These are phyloP conservation scores for Fregata magnificens DNA, from an alignment of 2,113 vertebrate species.

Conservation along the genomic window DNA sequence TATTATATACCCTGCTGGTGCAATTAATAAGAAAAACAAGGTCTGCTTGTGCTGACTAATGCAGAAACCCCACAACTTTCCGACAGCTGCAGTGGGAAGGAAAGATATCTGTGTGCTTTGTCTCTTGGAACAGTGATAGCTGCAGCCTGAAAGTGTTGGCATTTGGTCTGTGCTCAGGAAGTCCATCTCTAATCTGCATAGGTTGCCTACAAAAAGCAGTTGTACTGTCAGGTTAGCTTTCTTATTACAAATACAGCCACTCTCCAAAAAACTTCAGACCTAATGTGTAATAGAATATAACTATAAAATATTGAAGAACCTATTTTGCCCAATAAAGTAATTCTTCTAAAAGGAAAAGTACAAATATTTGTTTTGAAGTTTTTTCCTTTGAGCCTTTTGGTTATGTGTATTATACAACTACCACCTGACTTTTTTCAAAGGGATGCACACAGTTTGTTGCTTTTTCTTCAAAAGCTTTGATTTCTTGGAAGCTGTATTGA, in stretches of 20 bases:
- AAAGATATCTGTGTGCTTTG: background rate
- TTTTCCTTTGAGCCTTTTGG: background rate
- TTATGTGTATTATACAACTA: background rate
- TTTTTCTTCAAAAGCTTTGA: background rate
- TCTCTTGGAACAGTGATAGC: background rate
- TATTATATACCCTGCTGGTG: background rate
- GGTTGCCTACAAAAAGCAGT: background rate
- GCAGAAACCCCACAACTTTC: background rate
- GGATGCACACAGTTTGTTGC: background rate
- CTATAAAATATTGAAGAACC: background rate
- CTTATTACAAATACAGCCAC: background rate
- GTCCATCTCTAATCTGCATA: background rate
- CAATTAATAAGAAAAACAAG: constrained; percentile 35
- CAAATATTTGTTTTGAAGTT: background rate
- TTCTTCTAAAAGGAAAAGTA: background rate
- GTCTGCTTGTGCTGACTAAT: background rate
- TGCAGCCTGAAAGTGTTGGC: background rate
- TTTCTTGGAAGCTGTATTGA: background rate
- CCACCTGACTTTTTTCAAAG: background rate
- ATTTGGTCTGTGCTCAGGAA: background rate
- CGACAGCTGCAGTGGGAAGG: background rate
- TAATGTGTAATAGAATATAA: background rate
- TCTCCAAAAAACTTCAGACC: background rate
- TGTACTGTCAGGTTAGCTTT: background rate
- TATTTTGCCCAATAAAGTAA: background rate